Base-by-base conservation (phyloP, 2,113 vertebrate genomes). In the Megaptera novaeangliae region DNA sequence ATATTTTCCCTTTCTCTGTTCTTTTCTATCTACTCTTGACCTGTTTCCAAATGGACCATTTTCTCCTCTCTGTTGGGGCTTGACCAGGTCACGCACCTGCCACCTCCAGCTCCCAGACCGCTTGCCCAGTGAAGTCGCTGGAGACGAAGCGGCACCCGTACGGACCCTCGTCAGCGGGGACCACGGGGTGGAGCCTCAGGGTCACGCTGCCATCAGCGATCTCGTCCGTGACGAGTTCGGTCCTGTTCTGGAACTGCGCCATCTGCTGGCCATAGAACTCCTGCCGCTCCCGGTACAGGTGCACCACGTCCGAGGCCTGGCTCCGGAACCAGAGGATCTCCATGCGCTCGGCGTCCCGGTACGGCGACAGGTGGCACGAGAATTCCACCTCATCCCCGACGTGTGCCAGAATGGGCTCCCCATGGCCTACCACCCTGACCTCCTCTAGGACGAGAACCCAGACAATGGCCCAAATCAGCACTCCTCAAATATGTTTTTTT, bases 131-230 rank as follows among this genome's bases (percentile, higher is more conserved):
- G 84, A 94, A 96, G 83, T 41, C 1, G 0, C 15, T 7, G 6
- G 97, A 97, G 27, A 49, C 57, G 88, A 98, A 97, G n/a, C 49
- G 81, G n/a, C 98, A 98, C 5, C 96, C 97, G 2, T 98, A 98
- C 0, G 0, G 63, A 2, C 98, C 98, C 75, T 97, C 12, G 0
- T 98, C 98, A 0, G 93, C 74, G 0, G 95, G 96, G 4, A 44
- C 0, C 0, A 98, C 14, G 0, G 0, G 0, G 0, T 14, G 39
- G 31, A 98, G 93, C 6, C 44, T n/a, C 57, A 98, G 46, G 77
- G 6, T 61, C 68, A 95, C 97, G 2, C 57, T 84, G 25, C 98
- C 98, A 0, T 83, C 21, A 0, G 3, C 0, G 2, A 98, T 93
- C 2, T 85, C 29, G 0, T 98, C 94, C 3, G 3, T 91, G 49